Conservation (phyloP, 2,797 vertebrate species). For the Pangasius mekongensis region DNA sequence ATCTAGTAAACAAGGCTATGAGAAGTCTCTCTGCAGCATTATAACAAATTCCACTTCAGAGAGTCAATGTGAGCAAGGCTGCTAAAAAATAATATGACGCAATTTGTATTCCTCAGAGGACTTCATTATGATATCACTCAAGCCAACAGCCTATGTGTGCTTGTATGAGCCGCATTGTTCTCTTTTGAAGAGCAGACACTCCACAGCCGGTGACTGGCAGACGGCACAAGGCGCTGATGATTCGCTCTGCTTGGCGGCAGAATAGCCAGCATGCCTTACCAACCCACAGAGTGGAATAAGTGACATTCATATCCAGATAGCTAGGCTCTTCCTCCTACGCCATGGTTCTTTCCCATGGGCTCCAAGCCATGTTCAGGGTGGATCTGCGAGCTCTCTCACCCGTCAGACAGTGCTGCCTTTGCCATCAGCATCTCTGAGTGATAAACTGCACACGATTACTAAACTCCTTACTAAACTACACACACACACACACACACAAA, state of each 20-base stretch:
- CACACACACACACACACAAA: constrained; percentile 27
- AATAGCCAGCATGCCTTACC: constrained; percentile 84
- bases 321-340: constrained; percentile 79
- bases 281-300: constrained; percentile 84
- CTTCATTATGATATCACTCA: constrained; percentile 48
- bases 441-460: constrained; percentile 13
- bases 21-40: background rate
- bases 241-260: constrained; percentile 56
- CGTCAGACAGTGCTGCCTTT: constrained; percentile 52
- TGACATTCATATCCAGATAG: constrained; percentile 81
- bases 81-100: constrained; percentile 16
- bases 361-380: constrained; percentile 48
- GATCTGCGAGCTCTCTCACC: constrained; percentile 53
- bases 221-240: constrained; percentile 42
- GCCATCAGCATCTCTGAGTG: constrained; percentile 28
- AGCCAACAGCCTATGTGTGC: constrained; percentile 6
- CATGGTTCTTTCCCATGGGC: constrained; percentile 83
- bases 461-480: constrained; percentile 16
- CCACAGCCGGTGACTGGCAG: constrained; percentile 43
- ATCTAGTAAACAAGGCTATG: background rate
- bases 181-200: constrained; percentile 30
- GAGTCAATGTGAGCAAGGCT: background rate
- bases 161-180: constrained; percentile 48
- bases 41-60: background rate
- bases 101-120: constrained; percentile 41